Evolutionary conservation across 2,113 vertebrate species (phyloP).

Genomic region (Nansenia antarctica): DNA sequence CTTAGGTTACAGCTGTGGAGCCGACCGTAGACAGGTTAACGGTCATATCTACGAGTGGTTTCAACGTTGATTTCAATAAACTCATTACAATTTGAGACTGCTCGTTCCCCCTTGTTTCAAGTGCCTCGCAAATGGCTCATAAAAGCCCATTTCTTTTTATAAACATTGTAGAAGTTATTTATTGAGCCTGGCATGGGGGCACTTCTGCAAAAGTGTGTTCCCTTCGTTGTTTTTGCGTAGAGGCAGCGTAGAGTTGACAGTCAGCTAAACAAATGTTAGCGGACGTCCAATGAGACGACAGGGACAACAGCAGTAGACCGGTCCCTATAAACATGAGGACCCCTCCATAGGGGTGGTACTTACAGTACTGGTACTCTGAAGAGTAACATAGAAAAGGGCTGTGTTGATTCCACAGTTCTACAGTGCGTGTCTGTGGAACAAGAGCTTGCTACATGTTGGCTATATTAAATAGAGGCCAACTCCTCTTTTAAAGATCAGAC

Average conservation of each 20-base stretch:
- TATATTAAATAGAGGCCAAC: too few relatives aligned
- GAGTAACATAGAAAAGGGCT: too few relatives aligned
- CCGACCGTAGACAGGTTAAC: slow-evolving; percentile 67
- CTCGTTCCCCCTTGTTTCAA: slow-evolving; percentile 56
- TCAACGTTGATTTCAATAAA: slow-evolving; percentile 76
- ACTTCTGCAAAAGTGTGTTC: slow-evolving; percentile 77
- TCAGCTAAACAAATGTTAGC: slow-evolving; percentile 73
- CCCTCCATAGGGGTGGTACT: slow-evolving; percentile 9
- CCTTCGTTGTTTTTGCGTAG: slow-evolving; percentile 78
- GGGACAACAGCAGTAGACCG: slow-evolving; percentile 8
- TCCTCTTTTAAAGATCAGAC: too few relatives aligned
- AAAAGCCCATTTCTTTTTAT: slow-evolving; percentile 82
- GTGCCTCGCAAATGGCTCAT: slow-evolving; percentile 70
- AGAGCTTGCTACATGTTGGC: too few relatives aligned
- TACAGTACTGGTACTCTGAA: too few relatives aligned
- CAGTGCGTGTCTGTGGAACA: too few relatives aligned
- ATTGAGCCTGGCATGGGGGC: slow-evolving; percentile 81
- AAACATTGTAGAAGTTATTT: slow-evolving; percentile 93
- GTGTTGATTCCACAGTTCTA: too few relatives aligned
- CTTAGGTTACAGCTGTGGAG: slow-evolving; percentile 56
- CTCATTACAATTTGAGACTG: slow-evolving; percentile 64
- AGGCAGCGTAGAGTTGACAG: slow-evolving; percentile 60
- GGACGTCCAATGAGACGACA: slow-evolving; percentile 52
- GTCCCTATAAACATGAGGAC: slow-evolving; percentile 31
- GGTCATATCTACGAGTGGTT: slow-evolving; percentile 59